Evolutionary conservation across 2,797 vertebrate species (phyloP).

Genomic region (Ispidina picta): DNA sequence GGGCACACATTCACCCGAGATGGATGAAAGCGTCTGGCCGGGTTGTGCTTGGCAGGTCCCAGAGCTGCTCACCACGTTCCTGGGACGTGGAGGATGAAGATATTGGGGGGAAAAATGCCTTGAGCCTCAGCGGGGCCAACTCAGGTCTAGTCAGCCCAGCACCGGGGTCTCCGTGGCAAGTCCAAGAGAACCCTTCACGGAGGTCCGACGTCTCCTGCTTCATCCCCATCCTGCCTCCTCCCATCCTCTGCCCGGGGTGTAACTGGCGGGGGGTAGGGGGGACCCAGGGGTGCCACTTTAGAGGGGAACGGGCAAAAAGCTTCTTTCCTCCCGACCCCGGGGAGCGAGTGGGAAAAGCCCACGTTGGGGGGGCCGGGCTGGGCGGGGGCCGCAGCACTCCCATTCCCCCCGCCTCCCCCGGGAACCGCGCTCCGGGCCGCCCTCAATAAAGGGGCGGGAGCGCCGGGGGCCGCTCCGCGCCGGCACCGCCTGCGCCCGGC

Average conservation of each 20-base stretch:
- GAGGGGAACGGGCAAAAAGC: not conserved
- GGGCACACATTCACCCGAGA: not conserved
- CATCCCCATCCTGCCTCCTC: no score
- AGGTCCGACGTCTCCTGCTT: not conserved
- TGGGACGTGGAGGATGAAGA: not conserved
- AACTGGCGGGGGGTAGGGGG: not conserved
- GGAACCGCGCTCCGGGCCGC: conserved; percentile 28
- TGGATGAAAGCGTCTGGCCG: not conserved
- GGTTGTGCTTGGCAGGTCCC: not conserved
- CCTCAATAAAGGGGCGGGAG: conserved; percentile 61
- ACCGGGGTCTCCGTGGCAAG: not conserved
- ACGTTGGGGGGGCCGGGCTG: not conserved
- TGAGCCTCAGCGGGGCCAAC: not conserved
- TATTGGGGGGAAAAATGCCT: not conserved
- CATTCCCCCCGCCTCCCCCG: not conserved
- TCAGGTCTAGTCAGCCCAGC: not conserved
- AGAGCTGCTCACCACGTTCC: not conserved
- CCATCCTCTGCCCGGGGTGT: not conserved
- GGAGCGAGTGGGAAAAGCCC: not conserved
- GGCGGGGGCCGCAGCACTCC: not conserved
- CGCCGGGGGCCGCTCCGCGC: not conserved
- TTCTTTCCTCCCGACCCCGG: not conserved
- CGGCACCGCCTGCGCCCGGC: conserved; percentile 30
- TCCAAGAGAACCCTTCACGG: not conserved
- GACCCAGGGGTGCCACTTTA: not conserved